These are phyloP conservation scores for Nemoura dubitans DNA, from an alignment of 2,888 invertebrate species.

Conservation along the genomic window DNA sequence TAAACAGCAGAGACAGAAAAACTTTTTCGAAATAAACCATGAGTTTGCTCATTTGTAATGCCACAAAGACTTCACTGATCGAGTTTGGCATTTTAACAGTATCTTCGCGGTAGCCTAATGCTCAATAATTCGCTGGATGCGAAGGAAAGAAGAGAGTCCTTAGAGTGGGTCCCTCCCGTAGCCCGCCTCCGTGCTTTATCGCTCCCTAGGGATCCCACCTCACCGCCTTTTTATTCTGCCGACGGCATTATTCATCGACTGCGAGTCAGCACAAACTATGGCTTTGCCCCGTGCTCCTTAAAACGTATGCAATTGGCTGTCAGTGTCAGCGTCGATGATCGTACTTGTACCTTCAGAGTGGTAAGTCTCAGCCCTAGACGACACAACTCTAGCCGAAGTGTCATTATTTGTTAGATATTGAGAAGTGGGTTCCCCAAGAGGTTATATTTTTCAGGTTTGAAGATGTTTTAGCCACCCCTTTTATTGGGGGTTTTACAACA, in stretches of 20 bases:
- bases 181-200: conserved; percentile 24
- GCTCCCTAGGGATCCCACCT: conserved; percentile 17
- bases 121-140: background rate
- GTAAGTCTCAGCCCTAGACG: background rate
- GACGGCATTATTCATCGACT: conserved; percentile 31
- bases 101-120: background rate
- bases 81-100: background rate
- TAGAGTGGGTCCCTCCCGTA: background rate
- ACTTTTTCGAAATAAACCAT: too few species aligned
- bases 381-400: background rate
- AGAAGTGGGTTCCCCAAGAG: background rate
- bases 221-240: conserved; percentile 18
- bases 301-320: conserved; percentile 34
- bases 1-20: too few species aligned
- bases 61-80: background rate
- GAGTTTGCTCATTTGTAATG: background rate
- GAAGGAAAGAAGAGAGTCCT: background rate
- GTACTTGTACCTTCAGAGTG: background rate
- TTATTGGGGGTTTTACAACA: background rate
- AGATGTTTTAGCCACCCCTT: background rate
- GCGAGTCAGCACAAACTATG: conserved; percentile 36
- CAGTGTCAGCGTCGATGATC: conserved; percentile 34
- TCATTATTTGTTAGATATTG: conserved; percentile 12
- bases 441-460: background rate
- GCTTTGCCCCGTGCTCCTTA: conserved; percentile 27